phyloP scores from a whole-genome alignment of 2,797 vertebrate genomes.

The Scolopax rusticola region DNA sequence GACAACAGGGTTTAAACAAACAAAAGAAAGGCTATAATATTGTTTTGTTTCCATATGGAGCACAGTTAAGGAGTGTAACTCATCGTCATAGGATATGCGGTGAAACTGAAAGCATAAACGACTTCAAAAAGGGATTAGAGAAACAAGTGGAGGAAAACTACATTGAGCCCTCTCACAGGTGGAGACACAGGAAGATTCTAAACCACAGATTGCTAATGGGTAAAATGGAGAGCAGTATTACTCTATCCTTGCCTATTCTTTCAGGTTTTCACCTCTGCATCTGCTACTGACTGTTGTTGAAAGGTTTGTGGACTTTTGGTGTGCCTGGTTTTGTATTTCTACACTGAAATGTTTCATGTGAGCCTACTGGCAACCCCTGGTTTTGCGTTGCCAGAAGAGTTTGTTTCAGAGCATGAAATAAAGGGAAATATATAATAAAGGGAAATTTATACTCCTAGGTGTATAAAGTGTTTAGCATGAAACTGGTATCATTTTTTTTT shows the following conservation, averaged over 20 bases:
- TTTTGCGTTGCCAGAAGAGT: background rate
- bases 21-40: background rate
- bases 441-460: background rate
- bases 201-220: background rate
- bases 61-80: background rate
- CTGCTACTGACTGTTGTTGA: background rate
- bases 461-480: background rate
- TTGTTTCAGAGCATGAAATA: background rate
- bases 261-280: background rate
- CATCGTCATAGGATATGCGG: background rate
- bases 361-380: background rate
- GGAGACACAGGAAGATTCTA: background rate
- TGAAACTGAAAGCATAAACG: background rate
- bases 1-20: background rate
- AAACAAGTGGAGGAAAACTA: background rate
- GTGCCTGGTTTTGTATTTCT: background rate
- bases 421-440: background rate
- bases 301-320: background rate
- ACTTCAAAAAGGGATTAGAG: conserved; percentile 15
- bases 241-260: background rate
- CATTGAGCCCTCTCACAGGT: background rate
- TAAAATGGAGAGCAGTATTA: background rate
- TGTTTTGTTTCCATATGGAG: background rate
- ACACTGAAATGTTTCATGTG: background rate
- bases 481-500: background rate